Evolutionary conservation across 1,140 invertebrate species (phyloP), one percentile per base, ranked within the genome.

Genomic region (Nilaparvata lugens): DNA sequence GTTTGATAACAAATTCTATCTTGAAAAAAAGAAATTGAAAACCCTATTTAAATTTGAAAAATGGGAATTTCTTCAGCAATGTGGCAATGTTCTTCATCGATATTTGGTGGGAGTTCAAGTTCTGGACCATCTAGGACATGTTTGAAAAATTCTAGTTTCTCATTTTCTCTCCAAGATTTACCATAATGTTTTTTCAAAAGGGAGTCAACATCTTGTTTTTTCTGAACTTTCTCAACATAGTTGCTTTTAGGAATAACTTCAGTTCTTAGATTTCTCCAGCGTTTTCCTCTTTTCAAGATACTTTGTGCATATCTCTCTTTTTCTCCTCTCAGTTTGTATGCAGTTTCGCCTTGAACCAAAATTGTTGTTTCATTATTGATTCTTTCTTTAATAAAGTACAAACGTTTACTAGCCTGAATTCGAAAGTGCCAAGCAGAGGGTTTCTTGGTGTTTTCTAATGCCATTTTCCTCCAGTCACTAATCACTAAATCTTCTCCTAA

Each of bases 401-500:
- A 28, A 28, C 43, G n/a, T 45, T 19, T 45, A 19, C n/a, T 16
- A 16, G 43, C n/a, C 19, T 45, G 43, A 45, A 45, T 45, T 45
- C 43, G n/a, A 45, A 53, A 53, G 24, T 53, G 52, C 24, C 19
- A 53, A 21, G 52, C 18, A 53, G 14, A n/a, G 14, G 52, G 19
- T 21, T 14, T 53, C 24, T 53, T 53, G 14, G 24, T 53, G 52
- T 23, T 23, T 53, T 25, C 19, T 18, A 25, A 23, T 25, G 21
- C 14, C 24, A n/a, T 24, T 25, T 53, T 53, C 28, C 52, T 60
- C 48, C 48, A 60, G 31, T 60, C 48, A 24, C n/a, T 13, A 16
- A 23, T 53, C 13, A 19, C 16, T 18, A 45, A 18, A 16, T 60
- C 48, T 53, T 60, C 45, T 60, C 58, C 58, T 38, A 60, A 19